Conservation (phyloP, 2,113 vertebrate genomes). For the Stomatorhinus ivindoensis region DNA sequence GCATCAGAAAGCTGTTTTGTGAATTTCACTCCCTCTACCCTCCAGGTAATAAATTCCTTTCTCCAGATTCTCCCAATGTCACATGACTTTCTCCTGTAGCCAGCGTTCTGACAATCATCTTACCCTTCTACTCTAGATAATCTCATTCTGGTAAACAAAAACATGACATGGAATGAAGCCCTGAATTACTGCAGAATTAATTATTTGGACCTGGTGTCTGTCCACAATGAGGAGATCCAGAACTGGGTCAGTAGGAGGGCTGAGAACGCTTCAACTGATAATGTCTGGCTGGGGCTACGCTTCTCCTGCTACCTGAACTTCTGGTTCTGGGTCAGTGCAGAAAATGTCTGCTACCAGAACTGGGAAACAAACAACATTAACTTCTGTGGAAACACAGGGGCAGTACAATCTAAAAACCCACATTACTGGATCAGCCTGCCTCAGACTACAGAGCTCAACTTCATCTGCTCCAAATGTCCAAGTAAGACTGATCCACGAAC, state of each 20-base stretch:
- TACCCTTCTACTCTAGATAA: not conserved
- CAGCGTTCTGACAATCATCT: not conserved
- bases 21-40: not conserved
- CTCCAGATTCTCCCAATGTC: not conserved
- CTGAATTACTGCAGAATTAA: not conserved
- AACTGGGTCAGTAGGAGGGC: not conserved
- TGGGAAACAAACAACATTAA: no score
- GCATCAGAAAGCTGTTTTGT: not conserved
- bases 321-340: no score
- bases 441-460: no score
- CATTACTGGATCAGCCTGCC: no score
- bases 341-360: no score
- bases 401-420: no score
- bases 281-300: conserved; percentile 21
- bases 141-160: not conserved
- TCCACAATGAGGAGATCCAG: not conserved
- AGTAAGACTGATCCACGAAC: no score
- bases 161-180: not conserved
- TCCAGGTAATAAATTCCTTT: not conserved
- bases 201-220: not conserved
- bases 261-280: not conserved
- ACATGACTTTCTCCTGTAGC: not conserved
- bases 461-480: no score
- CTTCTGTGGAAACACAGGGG: no score
- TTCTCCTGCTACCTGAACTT: not conserved